Evolutionary conservation across 1,140 invertebrate species (phyloP), one percentile per base, ranked within the genome.

Genomic region (Ganaspis sp.): DNA sequence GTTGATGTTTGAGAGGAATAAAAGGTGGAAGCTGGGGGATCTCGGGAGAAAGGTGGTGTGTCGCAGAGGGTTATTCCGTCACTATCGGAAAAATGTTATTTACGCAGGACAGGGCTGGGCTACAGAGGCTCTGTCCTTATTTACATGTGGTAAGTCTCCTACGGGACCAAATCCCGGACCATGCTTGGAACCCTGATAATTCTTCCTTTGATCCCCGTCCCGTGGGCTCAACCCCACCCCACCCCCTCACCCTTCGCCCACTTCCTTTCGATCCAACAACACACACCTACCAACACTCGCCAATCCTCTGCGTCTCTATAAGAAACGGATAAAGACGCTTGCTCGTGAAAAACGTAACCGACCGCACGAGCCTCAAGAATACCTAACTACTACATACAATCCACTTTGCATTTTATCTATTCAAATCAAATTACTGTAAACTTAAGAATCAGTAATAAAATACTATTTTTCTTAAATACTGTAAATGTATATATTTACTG

Each of bases 71-170:
- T 89, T 88, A 88, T 89, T 84, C 76, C 78, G 81, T 40, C 78
- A 80, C 84, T 89, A 90, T 90, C 83, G 89, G 88, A 90, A 91
- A 90, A 90, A 89, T 90, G 89, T 90, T 91, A 90, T 90, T 91
- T 90, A 90, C 89, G 87, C 84, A 89, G 85, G 83, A 87, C 83
- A 86, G 84, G 79, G 83, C 79, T 79, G 74, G 85, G 83, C 82
- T 81, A 80, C 75, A 77, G 83, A 83, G 80, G 82, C 86, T 90
- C 85, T 87, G 87, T 90, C 88, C 89, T 90, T 91, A 91, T 91
- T 91, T 91, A 91, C 90, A 91, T 91, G 90, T 90, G 89, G 90
- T 91, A 90, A 91, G 90, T 91, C 90, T 91, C 90, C 90, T 90
- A 83, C 89, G 90, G 88, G 90, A 91, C 88, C 85, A 90, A 91